A percentile compares a stretch with the other conserved stretches of the same genome.
Evolutionary conservation across 2,797 vertebrate genomes (phyloP).

Genomic region (Crenichthys baileyi): DNA sequence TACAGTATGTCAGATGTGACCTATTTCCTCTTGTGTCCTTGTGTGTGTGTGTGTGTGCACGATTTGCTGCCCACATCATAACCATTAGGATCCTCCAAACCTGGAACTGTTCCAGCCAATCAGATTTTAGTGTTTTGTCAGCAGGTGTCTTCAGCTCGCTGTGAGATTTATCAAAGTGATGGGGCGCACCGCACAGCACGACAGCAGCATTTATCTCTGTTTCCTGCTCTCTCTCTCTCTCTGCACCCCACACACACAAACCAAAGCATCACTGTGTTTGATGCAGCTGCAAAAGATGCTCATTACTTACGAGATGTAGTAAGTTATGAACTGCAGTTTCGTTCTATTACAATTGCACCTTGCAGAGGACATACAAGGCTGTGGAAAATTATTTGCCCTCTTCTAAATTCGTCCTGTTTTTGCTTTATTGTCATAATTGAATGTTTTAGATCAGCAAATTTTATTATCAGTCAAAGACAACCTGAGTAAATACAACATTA

Average conservation of each 20-base stretch:
- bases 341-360: slow-evolving; percentile 8
- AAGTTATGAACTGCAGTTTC: slow-evolving; percentile 1
- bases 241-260: slow-evolving; percentile 19
- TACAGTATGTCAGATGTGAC: slow-evolving; percentile 20
- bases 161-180: slow-evolving; percentile 84
- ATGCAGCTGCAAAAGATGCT: slow-evolving; percentile 34
- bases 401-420: neutral
- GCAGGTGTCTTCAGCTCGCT: slow-evolving; percentile 80
- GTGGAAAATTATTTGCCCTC: neutral
- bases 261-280: slow-evolving; percentile 45
- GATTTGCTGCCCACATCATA: slow-evolving; percentile 75
- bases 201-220: slow-evolving; percentile 79
- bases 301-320: slow-evolving; percentile 17
- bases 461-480: neutral
- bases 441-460: neutral
- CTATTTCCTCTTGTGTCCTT: slow-evolving; percentile 35
- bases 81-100: slow-evolving; percentile 76
- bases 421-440: neutral
- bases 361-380: neutral
- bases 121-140: slow-evolving; percentile 74
- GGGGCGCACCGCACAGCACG: slow-evolving; percentile 67
- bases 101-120: slow-evolving; percentile 77
- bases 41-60: slow-evolving; percentile 31
- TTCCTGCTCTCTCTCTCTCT: slow-evolving; percentile 15
- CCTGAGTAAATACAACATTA: neutral